Conservation (phyloP, 1,140 invertebrate species). For the Ectropis grisescens region DNA sequence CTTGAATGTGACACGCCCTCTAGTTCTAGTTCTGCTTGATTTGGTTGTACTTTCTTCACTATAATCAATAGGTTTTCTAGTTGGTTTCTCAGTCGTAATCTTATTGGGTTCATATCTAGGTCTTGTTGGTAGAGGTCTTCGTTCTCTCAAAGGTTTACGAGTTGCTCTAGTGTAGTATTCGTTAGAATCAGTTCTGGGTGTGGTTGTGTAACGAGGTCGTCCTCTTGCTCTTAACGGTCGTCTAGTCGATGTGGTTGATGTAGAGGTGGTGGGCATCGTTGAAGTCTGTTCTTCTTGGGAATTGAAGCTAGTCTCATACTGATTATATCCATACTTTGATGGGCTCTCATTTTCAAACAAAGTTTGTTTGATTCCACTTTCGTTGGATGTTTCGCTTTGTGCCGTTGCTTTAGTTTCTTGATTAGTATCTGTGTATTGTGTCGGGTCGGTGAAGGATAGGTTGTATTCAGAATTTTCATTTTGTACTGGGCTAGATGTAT, state of each 20-base stretch:
- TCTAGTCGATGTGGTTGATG: constrained; percentile 47
- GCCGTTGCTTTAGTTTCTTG: constrained; percentile 15
- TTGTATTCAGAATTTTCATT: not conserved
- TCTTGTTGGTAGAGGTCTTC: constrained; percentile 48
- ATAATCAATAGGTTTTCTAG: constrained; percentile 40
- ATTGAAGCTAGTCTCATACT: constrained; percentile 29
- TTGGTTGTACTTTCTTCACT: constrained; percentile 44
- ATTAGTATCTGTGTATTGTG: constrained; percentile 11
- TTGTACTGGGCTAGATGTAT: constrained; percentile 8
- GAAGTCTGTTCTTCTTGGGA: constrained; percentile 24
- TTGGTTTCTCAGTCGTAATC: constrained; percentile 63
- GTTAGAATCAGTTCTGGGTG: constrained; percentile 37
- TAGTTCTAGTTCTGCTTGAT: constrained; percentile 34
- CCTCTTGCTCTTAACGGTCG: constrained; percentile 52
- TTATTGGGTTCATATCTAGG: constrained; percentile 52
- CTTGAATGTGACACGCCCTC: constrained; percentile 56
- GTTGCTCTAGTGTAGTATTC: constrained; percentile 50
- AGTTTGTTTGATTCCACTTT: no score
- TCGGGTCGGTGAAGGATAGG: no score
- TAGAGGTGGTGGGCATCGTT: constrained; percentile 34
- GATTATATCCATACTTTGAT: constrained; percentile 27
- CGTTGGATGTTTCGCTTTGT: constrained; percentile 20
- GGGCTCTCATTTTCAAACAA: constrained; percentile 16
- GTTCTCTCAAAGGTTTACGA: constrained; percentile 58
- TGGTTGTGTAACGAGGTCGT: constrained; percentile 50